These are phyloP conservation scores for Meleagris gallopavo DNA, from an alignment of 2,113 vertebrate genomes.

Conservation along the genomic window DNA sequence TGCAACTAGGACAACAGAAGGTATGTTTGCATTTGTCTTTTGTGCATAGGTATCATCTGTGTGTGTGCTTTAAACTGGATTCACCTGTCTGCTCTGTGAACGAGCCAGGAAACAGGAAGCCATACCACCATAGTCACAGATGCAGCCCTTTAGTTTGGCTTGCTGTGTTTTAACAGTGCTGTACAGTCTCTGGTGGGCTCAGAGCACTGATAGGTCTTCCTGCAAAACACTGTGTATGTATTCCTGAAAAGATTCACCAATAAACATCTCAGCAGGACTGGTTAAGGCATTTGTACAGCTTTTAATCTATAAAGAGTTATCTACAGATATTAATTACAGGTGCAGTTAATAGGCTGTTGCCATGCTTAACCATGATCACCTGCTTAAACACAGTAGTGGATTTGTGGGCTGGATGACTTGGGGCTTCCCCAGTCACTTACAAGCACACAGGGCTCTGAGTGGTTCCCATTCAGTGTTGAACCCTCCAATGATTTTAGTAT, in stretches of 20 bases:
- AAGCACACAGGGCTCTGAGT: background rate
- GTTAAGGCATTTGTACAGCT: background rate
- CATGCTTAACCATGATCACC: background rate
- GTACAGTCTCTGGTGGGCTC: background rate
- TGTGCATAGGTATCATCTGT: background rate
- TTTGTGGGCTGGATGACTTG: background rate
- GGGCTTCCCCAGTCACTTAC: background rate
- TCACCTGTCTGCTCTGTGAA: background rate
- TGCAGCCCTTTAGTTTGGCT: background rate
- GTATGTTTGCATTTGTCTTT: background rate
- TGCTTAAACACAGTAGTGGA: background rate
- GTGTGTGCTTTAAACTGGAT: background rate
- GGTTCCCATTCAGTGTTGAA: background rate
- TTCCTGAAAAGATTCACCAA: background rate
- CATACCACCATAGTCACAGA: background rate
- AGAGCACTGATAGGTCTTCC: background rate
- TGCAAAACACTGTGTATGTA: background rate
- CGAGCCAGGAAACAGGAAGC: background rate
- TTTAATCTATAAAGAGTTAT: background rate
- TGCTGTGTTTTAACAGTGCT: background rate
- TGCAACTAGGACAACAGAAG: slow-evolving; percentile 5
- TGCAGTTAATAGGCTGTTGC: background rate
- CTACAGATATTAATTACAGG: background rate
- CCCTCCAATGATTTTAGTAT: background rate
- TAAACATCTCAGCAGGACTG: background rate